Percentiles rank a stretch among this genome's conserved stretches.
phyloP scores from a whole-genome alignment of 1,140 invertebrate species.

The Bacillus rossius region DNA sequence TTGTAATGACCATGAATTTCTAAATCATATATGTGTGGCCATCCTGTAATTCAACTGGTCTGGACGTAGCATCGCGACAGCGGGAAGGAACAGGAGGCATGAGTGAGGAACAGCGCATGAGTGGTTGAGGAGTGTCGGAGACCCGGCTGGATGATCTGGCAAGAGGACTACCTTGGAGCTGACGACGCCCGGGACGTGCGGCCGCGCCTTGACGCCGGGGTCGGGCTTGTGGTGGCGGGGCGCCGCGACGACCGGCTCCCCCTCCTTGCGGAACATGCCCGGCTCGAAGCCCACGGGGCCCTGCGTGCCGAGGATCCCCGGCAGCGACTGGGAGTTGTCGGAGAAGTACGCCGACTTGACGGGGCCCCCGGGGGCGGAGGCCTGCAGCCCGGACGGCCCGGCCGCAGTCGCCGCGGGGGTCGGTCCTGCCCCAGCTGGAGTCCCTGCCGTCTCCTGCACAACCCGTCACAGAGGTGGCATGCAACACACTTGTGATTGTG shows the following conservation, averaged over 20 bases:
- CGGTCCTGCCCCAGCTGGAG: background rate
- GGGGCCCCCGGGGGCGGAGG: slow-evolving; percentile 21
- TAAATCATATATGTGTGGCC: too few relatives aligned
- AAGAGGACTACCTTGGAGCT: too few relatives aligned
- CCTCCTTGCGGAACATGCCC: slow-evolving; percentile 65
- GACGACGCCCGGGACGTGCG: too few relatives aligned
- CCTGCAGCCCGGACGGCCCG: background rate
- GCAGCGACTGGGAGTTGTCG: slow-evolving; percentile 67
- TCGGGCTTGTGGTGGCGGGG: slow-evolving; percentile 30
- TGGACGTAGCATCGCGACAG: too few relatives aligned
- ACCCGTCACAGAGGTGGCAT: too few relatives aligned
- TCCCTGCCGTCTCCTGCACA: background rate
- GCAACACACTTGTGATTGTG: too few relatives aligned
- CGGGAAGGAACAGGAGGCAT: too few relatives aligned
- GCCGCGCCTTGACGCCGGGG: background rate
- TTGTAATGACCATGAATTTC: too few relatives aligned
- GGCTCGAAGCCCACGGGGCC: slow-evolving; percentile 71
- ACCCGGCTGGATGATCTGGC: too few relatives aligned
- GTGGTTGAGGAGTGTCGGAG: too few relatives aligned
- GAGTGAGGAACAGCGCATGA: too few relatives aligned
- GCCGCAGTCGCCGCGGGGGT: background rate
- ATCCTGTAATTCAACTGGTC: too few relatives aligned
- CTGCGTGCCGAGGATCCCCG: slow-evolving; percentile 50
- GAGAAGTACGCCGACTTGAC: slow-evolving; percentile 67
- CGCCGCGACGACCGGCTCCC: slow-evolving; percentile 18